Conservation (phyloP, 2,888 invertebrate species). For the Eupithecia inturbata region DNA sequence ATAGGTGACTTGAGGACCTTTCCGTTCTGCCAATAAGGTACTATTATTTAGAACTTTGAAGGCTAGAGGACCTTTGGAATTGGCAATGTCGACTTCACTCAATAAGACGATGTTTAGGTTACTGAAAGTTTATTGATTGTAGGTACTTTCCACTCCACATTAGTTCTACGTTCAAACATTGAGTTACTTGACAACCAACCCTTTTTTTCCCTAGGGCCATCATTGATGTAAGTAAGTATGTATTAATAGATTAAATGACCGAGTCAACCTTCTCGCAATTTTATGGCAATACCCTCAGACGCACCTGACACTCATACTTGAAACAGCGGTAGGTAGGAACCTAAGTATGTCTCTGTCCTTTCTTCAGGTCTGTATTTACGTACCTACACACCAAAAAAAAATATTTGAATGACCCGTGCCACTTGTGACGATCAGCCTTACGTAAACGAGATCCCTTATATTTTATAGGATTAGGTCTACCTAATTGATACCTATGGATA, state of each 20-base stretch:
- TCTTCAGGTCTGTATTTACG: too few species aligned
- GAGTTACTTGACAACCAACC: neutral
- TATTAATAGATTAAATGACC: neutral
- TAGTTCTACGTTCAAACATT: neutral
- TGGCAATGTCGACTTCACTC: neutral
- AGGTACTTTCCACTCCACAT: neutral
- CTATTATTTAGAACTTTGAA: slow-evolving; percentile 30
- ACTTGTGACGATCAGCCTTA: too few species aligned
- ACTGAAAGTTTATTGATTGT: neutral
- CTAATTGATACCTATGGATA: too few species aligned
- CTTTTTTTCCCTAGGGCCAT: neutral
- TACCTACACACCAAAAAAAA: too few species aligned
- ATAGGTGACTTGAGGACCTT: slow-evolving; percentile 48
- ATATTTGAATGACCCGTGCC: too few species aligned
- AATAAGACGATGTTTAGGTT: neutral
- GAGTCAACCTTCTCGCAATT: neutral
- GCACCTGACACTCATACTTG: neutral
- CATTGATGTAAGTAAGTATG: neutral
- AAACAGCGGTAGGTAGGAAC: neutral
- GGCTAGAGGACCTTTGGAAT: neutral
- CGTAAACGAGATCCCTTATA: too few species aligned
- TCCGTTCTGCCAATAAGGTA: slow-evolving; percentile 43
- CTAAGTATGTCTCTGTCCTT: too few species aligned
- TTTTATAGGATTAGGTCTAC: too few species aligned
- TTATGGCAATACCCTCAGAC: neutral